Percentiles rank a stretch among this genome's conserved stretches.
phyloP scores from a whole-genome alignment of 2,113 vertebrate species.

The Xiphophorus maculatus region DNA sequence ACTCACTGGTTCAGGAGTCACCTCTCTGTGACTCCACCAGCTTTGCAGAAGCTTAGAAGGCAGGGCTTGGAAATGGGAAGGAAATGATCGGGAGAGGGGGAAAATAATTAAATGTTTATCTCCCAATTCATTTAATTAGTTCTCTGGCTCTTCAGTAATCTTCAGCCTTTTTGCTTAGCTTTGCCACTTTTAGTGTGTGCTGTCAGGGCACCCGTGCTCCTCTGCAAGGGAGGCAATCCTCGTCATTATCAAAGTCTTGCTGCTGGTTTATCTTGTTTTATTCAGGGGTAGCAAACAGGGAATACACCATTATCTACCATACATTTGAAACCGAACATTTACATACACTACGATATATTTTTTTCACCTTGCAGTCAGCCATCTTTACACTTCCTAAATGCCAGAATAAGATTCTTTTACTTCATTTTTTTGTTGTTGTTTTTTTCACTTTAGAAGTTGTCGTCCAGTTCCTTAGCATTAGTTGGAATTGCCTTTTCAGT shows the following conservation, averaged over 20 bases:
- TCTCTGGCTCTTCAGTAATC: slow-evolving; percentile 70
- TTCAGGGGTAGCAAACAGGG: slow-evolving; percentile 20
- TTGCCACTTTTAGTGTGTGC: slow-evolving; percentile 54
- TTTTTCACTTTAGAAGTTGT: neutral
- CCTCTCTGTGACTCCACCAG: slow-evolving; percentile 29
- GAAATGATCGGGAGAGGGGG: slow-evolving; percentile 53
- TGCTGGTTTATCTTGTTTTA: slow-evolving; percentile 43
- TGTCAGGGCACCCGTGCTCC: slow-evolving; percentile 48
- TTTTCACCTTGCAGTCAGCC: no score
- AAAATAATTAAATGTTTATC: slow-evolving; percentile 76
- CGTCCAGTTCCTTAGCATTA: neutral
- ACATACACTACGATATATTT: neutral
- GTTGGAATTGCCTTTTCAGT: neutral
- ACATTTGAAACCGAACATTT: neutral
- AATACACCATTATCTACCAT: neutral
- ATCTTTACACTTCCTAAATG: neutral
- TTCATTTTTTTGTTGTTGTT: no score
- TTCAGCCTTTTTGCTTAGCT: slow-evolving; percentile 62
- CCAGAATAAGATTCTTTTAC: no score
- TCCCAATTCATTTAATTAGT: slow-evolving; percentile 73
- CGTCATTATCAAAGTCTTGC: slow-evolving; percentile 50
- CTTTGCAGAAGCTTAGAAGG: slow-evolving; percentile 28
- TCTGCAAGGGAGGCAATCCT: slow-evolving; percentile 34
- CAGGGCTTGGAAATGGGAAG: slow-evolving; percentile 40
- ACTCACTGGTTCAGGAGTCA: slow-evolving; percentile 21